phyloP scores from a whole-genome alignment of 2,113 vertebrate species.

The Suricata suricatta region DNA sequence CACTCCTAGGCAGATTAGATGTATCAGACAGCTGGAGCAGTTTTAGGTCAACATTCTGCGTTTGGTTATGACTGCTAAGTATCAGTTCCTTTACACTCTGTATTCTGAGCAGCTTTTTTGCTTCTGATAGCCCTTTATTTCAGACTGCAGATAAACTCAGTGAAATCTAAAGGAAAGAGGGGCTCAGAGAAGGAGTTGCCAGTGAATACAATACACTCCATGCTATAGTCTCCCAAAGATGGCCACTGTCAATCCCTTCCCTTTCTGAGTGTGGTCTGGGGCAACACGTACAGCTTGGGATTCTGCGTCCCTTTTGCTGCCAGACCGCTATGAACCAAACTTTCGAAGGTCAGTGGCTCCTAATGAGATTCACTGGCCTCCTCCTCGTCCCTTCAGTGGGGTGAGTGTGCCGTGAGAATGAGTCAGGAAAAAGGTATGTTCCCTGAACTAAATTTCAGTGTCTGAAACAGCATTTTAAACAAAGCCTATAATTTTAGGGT shows the following conservation, averaged over 20 bases:
- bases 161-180: not conserved
- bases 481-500: slow-evolving; percentile 58
- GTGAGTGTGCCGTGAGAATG: slow-evolving; percentile 45
- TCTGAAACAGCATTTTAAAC: slow-evolving; percentile 53
- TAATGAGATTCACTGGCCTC: not conserved
- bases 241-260: not conserved
- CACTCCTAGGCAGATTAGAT: not conserved
- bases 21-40: not conserved
- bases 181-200: not conserved
- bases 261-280: not conserved
- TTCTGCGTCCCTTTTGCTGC: not conserved
- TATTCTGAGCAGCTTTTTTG: not conserved
- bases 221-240: not conserved
- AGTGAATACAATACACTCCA: not conserved
- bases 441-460: slow-evolving; percentile 61
- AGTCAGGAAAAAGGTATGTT: slow-evolving; percentile 67
- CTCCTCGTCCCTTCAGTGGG: not conserved
- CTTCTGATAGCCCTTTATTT: slow-evolving; percentile 28
- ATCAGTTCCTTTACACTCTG: not conserved
- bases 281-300: not conserved
- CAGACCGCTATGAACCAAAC: not conserved
- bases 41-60: not conserved
- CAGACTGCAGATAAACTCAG: not conserved
- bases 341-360: not conserved
- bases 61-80: not conserved